phyloP scores from a whole-genome alignment of 2,113 vertebrate genomes.

The Orthonyx spaldingii region DNA sequence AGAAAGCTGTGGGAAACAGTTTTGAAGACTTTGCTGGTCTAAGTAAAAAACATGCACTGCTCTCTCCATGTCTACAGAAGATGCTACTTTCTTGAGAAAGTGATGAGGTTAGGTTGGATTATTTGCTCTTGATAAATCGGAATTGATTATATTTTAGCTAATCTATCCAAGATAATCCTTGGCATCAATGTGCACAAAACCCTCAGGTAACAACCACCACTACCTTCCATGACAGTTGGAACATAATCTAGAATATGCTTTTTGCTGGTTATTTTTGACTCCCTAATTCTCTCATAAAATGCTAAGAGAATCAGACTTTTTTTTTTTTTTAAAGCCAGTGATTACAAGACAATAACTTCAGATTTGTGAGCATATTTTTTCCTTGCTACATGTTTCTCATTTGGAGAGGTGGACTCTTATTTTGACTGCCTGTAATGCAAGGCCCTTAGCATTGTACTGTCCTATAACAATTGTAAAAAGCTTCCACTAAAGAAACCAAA shows the following conservation, averaged over 20 bases:
- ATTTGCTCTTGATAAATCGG: not conserved
- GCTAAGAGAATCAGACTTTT: not conserved
- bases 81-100: not conserved
- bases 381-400: not conserved
- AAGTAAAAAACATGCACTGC: not conserved
- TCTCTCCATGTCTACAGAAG: not conserved
- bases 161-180: not conserved
- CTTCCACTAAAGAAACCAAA: slow-evolving; percentile 1
- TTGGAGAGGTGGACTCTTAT: not conserved
- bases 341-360: not conserved
- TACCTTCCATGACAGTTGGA: not conserved
- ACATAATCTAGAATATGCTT: not conserved
- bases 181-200: not conserved
- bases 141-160: not conserved
- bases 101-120: not conserved
- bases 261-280: not conserved
- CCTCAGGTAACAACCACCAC: not conserved
- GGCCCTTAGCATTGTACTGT: not conserved
- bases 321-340: not conserved
- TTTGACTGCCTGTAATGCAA: not conserved
- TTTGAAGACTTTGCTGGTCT: not conserved
- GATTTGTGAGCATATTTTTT: not conserved
- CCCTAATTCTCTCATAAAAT: not conserved
- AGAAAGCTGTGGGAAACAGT: not conserved
- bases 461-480: not conserved